Evolutionary conservation across 2,797 vertebrate genomes (phyloP), one percentile per base, ranked within the genome.

Genomic region (Geotrypetes seraphini): DNA sequence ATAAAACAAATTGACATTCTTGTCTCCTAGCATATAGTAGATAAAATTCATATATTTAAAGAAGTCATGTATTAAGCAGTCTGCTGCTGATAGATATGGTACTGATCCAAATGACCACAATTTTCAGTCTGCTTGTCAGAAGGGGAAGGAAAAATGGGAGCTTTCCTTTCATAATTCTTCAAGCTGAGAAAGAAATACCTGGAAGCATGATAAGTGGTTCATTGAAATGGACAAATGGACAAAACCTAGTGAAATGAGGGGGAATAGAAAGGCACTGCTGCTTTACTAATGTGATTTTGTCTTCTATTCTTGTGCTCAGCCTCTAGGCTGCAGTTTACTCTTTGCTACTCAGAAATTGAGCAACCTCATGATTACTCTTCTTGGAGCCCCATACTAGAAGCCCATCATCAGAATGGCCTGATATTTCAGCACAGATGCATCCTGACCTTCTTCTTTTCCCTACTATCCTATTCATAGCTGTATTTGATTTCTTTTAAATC

Each of bases 41-140:
- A 66, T 57, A 75, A 62, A 72, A 81, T 78, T 80, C 62, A 79
- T 73, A 73, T 75, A 83, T 84, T 81, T 69, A 81, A 80, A 82
- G 63, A 63, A 61, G 75, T 70, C 71, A 64, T 68, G 65, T 77
- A 79, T 79, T 70, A 71, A 71, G 69, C 65, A 61, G 67, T 57
- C 16, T 16, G 38, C 46, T 42, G 31, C 47, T 75, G 79, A 85
- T 58, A 55, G 66, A 78, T 80, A 60, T 52, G 57, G 73, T 79
- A 78, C 80, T 81, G 83, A 81, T 73, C 78, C 75, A 71, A 80
- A 75, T 78, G 79, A 67, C 73, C 71, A 78, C 53, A 75, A 50
- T 75, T 57, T 63, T 71, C 68, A 59, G 44, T 50, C 58, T 69
- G 69, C 67, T 61, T 67, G 66, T 75, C 75, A 80, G 28, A 48